phyloP scores from a whole-genome alignment of 1,140 invertebrate genomes.

The Zophobas atratus region DNA sequence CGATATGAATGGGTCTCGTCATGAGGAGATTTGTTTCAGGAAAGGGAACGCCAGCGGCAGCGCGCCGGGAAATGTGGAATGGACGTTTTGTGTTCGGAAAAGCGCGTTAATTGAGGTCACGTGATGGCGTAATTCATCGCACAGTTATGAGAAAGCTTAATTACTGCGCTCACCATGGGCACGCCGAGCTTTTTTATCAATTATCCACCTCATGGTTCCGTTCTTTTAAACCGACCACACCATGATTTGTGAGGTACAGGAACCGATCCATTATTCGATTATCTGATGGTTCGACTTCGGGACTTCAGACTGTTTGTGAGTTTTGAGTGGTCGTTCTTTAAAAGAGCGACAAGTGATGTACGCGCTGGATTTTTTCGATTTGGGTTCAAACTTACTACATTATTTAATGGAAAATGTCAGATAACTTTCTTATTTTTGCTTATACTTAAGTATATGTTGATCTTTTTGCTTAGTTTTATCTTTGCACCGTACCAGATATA shows the following conservation, averaged over 20 bases:
- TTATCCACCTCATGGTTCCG: constrained; percentile 15
- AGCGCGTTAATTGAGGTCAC: constrained; percentile 30
- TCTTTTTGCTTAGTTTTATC: too few species aligned
- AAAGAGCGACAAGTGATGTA: too few species aligned
- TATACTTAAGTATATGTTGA: too few species aligned
- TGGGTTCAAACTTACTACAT: too few species aligned
- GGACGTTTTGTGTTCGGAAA: constrained; percentile 6
- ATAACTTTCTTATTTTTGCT: too few species aligned
- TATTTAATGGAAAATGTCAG: too few species aligned
- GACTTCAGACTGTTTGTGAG: background rate
- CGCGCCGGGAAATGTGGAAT: constrained; percentile 10
- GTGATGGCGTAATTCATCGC: background rate
- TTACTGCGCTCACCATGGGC: background rate
- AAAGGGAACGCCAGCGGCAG: constrained; percentile 14
- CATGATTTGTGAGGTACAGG: constrained; percentile 34
- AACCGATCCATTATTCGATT: constrained; percentile 35
- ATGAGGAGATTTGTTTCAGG: constrained; percentile 31
- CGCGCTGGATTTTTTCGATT: too few species aligned
- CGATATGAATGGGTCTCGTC: constrained; percentile 38
- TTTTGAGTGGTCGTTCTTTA: too few species aligned
- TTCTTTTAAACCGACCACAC: constrained; percentile 2
- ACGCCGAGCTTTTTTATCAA: constrained; percentile 13
- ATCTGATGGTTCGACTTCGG: constrained; percentile 11
- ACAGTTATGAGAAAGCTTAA: background rate
- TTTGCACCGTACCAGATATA: too few species aligned